A percentile compares a stretch with the other conserved stretches of the same genome.
These are phyloP conservation scores for Platalea minor DNA, from an alignment of 2,797 vertebrate species.

Conservation along the genomic window DNA sequence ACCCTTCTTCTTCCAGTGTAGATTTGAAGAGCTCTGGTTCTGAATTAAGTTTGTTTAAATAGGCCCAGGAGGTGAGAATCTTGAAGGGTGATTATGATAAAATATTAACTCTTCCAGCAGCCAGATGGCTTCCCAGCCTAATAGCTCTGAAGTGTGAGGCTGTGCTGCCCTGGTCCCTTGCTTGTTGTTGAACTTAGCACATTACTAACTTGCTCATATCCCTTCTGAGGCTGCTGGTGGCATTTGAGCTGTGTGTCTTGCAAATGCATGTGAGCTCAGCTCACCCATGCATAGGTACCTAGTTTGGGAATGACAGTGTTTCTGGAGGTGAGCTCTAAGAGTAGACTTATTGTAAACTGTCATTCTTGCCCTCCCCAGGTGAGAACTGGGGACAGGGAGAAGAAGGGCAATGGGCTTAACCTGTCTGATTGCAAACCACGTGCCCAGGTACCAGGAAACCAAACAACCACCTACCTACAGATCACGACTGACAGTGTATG, in stretches of 20 bases:
- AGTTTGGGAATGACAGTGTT: not conserved
- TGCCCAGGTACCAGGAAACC: not conserved
- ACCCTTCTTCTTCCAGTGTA: not conserved
- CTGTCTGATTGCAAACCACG: not conserved
- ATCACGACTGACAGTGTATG: not conserved
- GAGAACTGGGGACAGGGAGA: not conserved
- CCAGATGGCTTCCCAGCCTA: slow-evolving; percentile 56
- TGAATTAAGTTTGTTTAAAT: slow-evolving; percentile 64
- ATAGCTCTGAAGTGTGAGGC: not conserved
- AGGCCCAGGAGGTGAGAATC: slow-evolving; percentile 38
- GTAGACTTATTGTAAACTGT: not conserved
- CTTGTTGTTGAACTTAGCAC: not conserved
- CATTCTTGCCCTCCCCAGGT: not conserved
- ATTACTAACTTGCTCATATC: not conserved
- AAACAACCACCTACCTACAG: not conserved
- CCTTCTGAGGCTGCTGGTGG: not conserved
- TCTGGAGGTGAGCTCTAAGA: not conserved
- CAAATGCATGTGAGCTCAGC: not conserved
- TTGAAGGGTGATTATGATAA: slow-evolving; percentile 65
- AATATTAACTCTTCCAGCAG: slow-evolving; percentile 66
- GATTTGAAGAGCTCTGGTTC: slow-evolving; percentile 59
- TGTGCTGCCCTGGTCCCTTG: not conserved
- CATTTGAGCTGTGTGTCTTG: not conserved
- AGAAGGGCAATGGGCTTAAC: not conserved
- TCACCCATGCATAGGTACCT: not conserved